Evolutionary conservation across 2,113 vertebrate species (phyloP).

Genomic region (Dasyornis broadbenti): DNA sequence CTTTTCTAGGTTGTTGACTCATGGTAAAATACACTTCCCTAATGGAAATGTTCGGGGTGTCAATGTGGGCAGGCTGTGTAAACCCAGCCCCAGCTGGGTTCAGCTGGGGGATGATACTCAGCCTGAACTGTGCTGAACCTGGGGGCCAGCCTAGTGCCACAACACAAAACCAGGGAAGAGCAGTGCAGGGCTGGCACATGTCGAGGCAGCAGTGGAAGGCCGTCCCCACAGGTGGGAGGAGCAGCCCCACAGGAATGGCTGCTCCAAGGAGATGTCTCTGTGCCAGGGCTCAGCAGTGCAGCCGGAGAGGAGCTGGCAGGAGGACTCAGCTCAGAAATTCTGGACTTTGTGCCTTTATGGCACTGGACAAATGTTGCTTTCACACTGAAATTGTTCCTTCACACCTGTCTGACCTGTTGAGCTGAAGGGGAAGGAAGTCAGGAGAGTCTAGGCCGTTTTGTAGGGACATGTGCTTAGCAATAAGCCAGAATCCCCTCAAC

Average conservation of each 20-base stretch:
- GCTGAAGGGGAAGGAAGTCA: background rate
- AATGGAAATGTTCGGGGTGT: background rate
- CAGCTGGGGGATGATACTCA: background rate
- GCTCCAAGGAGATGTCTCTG: background rate
- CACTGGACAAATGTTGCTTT: background rate
- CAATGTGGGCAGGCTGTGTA: background rate
- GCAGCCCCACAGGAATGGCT: background rate
- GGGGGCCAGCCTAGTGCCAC: background rate
- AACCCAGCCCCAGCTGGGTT: background rate
- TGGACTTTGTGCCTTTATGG: background rate
- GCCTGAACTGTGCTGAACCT: background rate
- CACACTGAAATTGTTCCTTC: background rate
- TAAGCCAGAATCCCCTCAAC: background rate
- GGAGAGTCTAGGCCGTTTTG: background rate
- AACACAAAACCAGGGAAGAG: background rate
- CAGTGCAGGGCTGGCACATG: fast-evolving
- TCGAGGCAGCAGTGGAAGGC: background rate
- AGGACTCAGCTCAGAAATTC: background rate
- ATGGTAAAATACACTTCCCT: background rate
- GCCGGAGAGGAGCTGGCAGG: background rate
- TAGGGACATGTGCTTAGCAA: background rate
- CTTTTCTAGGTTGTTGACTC: background rate
- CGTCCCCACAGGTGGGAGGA: background rate
- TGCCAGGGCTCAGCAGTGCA: background rate
- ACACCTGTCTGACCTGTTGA: background rate